Evolutionary conservation across 2,797 vertebrate species (phyloP).

Genomic region (Malacoraja senta): DNA sequence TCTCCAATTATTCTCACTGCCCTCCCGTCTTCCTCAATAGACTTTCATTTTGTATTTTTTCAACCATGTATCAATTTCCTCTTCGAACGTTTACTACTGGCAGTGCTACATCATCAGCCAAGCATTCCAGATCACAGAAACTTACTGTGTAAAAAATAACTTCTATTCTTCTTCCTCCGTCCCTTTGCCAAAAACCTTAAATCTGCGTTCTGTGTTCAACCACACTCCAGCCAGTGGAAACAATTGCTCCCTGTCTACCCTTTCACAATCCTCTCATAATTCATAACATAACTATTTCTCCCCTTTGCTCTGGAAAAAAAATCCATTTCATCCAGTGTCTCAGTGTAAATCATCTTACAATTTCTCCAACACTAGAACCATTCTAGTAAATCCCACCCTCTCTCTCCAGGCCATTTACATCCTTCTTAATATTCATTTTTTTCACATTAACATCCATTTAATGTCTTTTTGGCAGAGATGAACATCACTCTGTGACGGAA

Average conservation of each 20-base stretch:
- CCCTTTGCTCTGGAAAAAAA: neutral
- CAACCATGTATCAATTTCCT: neutral
- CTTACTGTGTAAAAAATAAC: neutral
- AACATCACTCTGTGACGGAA: neutral
- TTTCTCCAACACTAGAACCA: neutral
- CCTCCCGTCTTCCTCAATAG: neutral
- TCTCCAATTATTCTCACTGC: neutral
- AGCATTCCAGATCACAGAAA: neutral
- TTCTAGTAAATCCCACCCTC: neutral
- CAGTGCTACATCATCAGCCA: neutral
- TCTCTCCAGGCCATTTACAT: neutral
- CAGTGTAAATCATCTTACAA: neutral
- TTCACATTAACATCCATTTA: neutral
- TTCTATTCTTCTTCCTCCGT: neutral
- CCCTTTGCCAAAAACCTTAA: no score
- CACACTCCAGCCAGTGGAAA: neutral
- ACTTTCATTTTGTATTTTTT: neutral
- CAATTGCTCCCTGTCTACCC: neutral
- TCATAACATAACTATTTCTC: neutral
- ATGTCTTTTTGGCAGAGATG: neutral
- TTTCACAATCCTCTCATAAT: neutral
- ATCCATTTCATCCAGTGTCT: neutral
- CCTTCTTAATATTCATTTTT: neutral
- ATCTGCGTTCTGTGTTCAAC: neutral
- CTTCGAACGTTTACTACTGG: neutral